Percentiles rank a stretch among this genome's conserved stretches.
phyloP scores from a whole-genome alignment of 2,797 vertebrate species.

The Nyctibius grandis region DNA sequence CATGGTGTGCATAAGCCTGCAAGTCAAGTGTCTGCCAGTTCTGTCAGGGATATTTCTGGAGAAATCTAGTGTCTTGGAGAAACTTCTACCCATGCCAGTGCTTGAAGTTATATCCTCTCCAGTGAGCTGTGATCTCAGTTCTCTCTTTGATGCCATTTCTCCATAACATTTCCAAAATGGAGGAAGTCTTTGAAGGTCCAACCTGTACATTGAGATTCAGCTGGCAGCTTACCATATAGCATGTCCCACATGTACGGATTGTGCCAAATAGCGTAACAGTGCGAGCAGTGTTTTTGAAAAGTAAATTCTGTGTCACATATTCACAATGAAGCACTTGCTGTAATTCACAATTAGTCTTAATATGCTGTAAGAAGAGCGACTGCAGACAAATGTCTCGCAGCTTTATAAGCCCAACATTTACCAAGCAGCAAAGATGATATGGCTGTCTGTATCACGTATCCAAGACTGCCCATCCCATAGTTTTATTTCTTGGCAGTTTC shows the following conservation, averaged over 20 bases:
- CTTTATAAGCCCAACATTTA: background rate
- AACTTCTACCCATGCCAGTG: background rate
- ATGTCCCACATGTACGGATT: accelerated
- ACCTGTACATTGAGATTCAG: background rate
- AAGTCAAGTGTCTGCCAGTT: background rate
- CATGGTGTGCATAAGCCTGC: background rate
- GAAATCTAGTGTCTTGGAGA: background rate
- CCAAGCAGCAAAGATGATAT: background rate
- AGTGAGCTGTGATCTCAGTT: background rate
- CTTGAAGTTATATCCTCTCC: background rate
- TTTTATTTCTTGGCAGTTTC: constrained; percentile 69
- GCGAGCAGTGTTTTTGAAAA: background rate
- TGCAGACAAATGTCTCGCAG: background rate
- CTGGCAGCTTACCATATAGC: background rate
- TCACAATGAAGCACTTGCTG: background rate
- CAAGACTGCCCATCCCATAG: constrained; percentile 13
- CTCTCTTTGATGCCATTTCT: background rate
- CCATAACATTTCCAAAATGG: background rate
- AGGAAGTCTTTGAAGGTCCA: background rate
- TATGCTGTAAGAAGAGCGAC: background rate
- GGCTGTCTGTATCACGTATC: background rate
- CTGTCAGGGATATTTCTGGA: background rate
- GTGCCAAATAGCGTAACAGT: background rate
- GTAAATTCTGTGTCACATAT: background rate
- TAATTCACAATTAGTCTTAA: constrained; percentile 5